Conservation (phyloP, 2,113 vertebrate genomes). For the Bettongia penicillata region DNA sequence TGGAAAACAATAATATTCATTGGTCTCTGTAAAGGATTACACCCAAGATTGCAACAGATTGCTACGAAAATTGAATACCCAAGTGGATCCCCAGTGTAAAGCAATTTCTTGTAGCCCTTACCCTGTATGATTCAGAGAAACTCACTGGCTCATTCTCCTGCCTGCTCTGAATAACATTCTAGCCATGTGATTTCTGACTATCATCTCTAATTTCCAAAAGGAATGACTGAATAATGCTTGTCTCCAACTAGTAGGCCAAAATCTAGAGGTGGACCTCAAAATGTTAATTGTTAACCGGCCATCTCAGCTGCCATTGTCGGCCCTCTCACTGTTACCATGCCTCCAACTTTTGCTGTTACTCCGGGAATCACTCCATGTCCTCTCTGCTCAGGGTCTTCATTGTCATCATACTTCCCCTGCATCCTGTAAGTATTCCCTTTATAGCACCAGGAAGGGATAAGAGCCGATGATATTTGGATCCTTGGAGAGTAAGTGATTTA, state of each 20-base stretch:
- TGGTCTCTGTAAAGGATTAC: background rate
- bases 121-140: background rate
- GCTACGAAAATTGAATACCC: background rate
- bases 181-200: background rate
- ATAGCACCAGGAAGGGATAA: background rate
- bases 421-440: background rate
- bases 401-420: background rate
- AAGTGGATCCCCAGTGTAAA: background rate
- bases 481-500: background rate
- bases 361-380: background rate
- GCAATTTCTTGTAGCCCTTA: background rate
- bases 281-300: background rate
- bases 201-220: background rate
- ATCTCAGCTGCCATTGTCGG: background rate
- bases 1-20: background rate
- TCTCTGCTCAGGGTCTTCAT: background rate
- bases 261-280: background rate
- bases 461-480: background rate
- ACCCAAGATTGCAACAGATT: background rate
- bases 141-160: background rate
- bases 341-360: background rate
- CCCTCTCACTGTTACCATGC: background rate
- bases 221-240: background rate
- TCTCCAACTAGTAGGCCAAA: background rate
- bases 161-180: background rate